Evolutionary conservation across 1,140 invertebrate species (phyloP).

Genomic region (Eriocheir sinensis): DNA sequence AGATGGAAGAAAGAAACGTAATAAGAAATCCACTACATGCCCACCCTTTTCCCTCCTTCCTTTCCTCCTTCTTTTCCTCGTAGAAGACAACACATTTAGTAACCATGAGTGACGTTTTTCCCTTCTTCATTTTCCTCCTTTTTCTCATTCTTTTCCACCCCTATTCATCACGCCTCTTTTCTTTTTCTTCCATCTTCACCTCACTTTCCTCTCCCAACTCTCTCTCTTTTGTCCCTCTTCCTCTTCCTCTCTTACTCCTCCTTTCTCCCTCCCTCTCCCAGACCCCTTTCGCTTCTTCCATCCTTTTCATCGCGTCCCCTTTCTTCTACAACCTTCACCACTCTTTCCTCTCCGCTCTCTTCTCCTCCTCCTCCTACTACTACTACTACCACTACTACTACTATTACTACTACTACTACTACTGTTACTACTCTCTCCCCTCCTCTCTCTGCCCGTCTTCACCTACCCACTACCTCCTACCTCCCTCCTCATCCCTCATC

Average conservation of each 20-base stretch:
- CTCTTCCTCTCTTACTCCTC: neutral
- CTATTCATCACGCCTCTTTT: too few species aligned
- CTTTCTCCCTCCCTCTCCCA: neutral
- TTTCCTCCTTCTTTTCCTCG: neutral
- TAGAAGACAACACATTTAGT: too few species aligned
- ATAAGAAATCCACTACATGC: neutral
- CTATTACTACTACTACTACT: conserved; percentile 27
- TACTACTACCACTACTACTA: neutral
- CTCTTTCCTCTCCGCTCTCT: neutral
- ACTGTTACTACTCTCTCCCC: neutral
- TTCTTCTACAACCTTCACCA: neutral
- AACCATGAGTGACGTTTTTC: too few species aligned
- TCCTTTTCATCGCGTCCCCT: neutral
- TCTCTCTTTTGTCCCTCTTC: neutral
- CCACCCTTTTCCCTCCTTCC: neutral
- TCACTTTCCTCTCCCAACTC: too few species aligned
- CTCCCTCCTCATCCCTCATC: neutral
- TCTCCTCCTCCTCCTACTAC: neutral
- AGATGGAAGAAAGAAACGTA: too few species aligned
- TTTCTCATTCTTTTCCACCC: too few species aligned
- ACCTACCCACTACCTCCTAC: neutral
- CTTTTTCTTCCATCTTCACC: too few species aligned
- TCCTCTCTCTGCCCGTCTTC: neutral
- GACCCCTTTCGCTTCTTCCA: neutral
- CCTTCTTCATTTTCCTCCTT: too few species aligned